A percentile compares a stretch with the other conserved stretches of the same genome.
phyloP scores from a whole-genome alignment of 2,113 vertebrate species.

The Collichthys lucidus region DNA sequence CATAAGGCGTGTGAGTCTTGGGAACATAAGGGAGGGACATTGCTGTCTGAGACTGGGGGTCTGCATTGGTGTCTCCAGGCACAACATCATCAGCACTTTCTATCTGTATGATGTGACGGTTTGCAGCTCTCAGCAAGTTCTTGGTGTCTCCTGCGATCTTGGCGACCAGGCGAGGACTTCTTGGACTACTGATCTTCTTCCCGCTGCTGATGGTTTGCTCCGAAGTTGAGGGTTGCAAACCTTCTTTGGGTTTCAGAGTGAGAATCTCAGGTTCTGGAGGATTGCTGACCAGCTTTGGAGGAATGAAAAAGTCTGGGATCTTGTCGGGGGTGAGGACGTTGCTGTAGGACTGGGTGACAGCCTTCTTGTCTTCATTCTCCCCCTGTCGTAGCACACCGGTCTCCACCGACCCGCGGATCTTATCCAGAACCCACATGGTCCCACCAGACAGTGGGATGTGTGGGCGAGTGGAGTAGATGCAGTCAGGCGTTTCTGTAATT shows the following conservation, averaged over 20 bases:
- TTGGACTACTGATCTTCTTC: constrained; percentile 87
- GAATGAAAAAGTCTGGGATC: constrained; percentile 98
- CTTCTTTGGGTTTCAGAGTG: constrained; percentile 77
- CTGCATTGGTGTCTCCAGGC: constrained; percentile 86
- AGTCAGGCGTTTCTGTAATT: constrained; percentile 70
- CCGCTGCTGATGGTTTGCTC: constrained; percentile 86
- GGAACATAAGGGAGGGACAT: constrained; percentile 94
- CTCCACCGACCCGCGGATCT: constrained; percentile 92
- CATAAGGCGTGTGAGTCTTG: constrained; percentile 95
- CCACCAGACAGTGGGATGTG: constrained; percentile 53
- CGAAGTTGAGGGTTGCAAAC: constrained; percentile 80
- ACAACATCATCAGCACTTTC: constrained; percentile 93
- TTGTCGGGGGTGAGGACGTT: constrained; percentile 98
- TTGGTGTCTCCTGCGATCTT: constrained; percentile 88
- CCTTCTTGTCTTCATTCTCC: constrained; percentile 83
- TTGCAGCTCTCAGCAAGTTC: constrained; percentile 87
- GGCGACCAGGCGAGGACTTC: constrained; percentile 89
- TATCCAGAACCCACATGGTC: constrained; percentile 95
- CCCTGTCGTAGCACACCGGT: constrained; percentile 82
- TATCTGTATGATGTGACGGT: constrained; percentile 95
- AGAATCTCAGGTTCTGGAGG: constrained; percentile 84
- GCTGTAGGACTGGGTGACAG: constrained; percentile 86
- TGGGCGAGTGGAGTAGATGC: constrained; percentile 28
- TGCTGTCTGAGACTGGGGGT: constrained; percentile 91
- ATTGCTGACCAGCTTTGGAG: constrained; percentile 89